Evolutionary conservation across 2,797 vertebrate species (phyloP).

Genomic region (Parotocinclus haroldoi): DNA sequence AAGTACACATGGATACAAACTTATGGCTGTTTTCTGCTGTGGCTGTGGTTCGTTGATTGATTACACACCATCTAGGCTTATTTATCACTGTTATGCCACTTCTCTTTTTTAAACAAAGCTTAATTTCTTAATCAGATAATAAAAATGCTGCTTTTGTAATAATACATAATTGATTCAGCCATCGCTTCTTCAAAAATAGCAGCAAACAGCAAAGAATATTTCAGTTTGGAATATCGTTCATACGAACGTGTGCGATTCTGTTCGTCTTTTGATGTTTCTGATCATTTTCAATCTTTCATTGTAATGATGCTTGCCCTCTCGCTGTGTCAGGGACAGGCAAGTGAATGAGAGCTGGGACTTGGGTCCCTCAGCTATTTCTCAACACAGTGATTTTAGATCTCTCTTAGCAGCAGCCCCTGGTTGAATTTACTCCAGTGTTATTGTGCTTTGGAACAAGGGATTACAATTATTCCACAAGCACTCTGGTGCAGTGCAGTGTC

Average conservation of each 20-base stretch:
- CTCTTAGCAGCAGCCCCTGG: neutral
- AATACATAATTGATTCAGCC: neutral
- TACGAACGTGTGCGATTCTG: neutral
- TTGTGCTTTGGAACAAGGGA: conserved; percentile 17
- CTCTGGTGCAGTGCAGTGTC: conserved; percentile 22
- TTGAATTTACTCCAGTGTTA: conserved; percentile 12
- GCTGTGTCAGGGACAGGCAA: neutral
- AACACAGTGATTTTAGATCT: neutral
- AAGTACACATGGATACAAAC: neutral
- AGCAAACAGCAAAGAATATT: neutral
- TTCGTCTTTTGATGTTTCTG: conserved; percentile 12
- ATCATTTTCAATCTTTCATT: neutral
- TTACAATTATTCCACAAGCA: conserved; percentile 35
- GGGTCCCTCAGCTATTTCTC: neutral
- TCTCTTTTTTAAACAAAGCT: neutral
- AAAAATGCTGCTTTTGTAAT: neutral
- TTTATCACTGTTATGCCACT: conserved; percentile 8
- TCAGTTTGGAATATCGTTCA: neutral
- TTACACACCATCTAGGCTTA: neutral
- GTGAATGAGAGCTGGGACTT: neutral
- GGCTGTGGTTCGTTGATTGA: neutral
- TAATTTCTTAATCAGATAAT: conserved; percentile 4
- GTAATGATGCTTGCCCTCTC: neutral
- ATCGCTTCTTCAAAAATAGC: neutral
- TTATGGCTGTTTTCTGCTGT: neutral